Base-by-base conservation (phyloP, 2,113 vertebrate species). In the Meles meles region DNA sequence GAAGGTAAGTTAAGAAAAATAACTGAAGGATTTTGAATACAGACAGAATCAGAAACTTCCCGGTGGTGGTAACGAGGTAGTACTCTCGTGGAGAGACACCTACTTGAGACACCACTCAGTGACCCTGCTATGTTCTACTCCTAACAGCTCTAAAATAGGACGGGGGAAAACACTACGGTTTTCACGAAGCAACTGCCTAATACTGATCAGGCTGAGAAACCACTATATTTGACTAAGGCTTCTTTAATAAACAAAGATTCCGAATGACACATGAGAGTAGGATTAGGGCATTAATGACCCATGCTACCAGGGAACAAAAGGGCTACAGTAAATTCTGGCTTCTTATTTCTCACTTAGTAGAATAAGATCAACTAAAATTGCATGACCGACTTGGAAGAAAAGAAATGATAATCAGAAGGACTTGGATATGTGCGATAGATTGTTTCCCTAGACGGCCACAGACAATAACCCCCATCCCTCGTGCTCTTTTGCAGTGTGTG, bases 171-270 rank as follows among this genome's bases (percentile, higher is more conserved):
- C 55, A 88, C 18, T 14, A 59, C 42, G n/a, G 8, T 39, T 37
- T 96, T 88, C 72, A 83, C 8, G 89, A 71, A 95, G 63, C 34
- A 65, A 87, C 2, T 86, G 21, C 20, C 61, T 37, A 5, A 4
- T 34, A 83, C 29, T 69, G 31, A 52, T 71, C 82, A 49, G 55
- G 55, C 6, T 47, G 18, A 84, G 34, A 92, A 83, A 83, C 27
- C 12, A 84, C 59, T 63, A 34, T 47, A 84, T 80, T 79, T 88
- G 86, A 81, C 71, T 39, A 84, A 76, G 13, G 8, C 4, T 72
- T 93, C 44, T 87, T 93, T 82, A 90, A 91, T 90, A 90, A 97
- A 67, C 59, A 92, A 93, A 88, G 55, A 94, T 52, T 57, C n/a
- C 18, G 42, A 27, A 55, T 55, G 74, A 94, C 74, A 96, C 2